A percentile compares a stretch with the other conserved stretches of the same genome.
Evolutionary conservation across 1,140 invertebrate genomes (phyloP).

Genomic region (Idris sp.): DNA sequence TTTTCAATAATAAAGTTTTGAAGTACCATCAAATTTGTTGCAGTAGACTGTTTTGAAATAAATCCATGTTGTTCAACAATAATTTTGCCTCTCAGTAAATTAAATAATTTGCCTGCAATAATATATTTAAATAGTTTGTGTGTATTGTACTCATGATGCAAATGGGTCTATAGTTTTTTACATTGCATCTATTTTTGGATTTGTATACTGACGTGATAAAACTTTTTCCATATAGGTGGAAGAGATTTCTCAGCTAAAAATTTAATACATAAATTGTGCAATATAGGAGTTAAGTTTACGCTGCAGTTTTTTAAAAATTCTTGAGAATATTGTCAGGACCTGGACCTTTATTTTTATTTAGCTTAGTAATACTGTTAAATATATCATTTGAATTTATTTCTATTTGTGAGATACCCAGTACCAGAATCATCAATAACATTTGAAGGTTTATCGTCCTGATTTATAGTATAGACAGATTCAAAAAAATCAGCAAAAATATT

Average conservation of each 20-base stretch:
- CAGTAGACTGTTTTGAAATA: not conserved
- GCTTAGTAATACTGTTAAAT: not conserved
- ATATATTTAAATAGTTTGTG: not conserved
- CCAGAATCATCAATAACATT: not conserved
- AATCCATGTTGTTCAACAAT: conserved; percentile 2
- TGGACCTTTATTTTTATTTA: not conserved
- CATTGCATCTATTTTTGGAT: not conserved
- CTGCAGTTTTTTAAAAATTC: not conserved
- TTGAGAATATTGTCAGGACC: not conserved
- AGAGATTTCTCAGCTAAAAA: not conserved
- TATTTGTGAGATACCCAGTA: not conserved
- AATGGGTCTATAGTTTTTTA: conserved; percentile 1
- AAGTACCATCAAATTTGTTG: not conserved
- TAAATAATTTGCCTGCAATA: no score
- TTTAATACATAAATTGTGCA: not conserved
- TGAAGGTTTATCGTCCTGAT: not conserved
- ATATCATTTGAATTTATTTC: not conserved
- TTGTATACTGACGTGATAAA: not conserved
- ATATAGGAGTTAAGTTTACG: not conserved
- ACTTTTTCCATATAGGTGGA: not conserved
- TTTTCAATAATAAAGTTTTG: not conserved
- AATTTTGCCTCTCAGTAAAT: not conserved
- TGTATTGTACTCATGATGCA: not conserved
- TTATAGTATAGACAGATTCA: not conserved
- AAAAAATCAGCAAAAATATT: not conserved